These are phyloP conservation scores for Electrophaes corylata DNA, from an alignment of 2,888 invertebrate species.

Conservation along the genomic window DNA sequence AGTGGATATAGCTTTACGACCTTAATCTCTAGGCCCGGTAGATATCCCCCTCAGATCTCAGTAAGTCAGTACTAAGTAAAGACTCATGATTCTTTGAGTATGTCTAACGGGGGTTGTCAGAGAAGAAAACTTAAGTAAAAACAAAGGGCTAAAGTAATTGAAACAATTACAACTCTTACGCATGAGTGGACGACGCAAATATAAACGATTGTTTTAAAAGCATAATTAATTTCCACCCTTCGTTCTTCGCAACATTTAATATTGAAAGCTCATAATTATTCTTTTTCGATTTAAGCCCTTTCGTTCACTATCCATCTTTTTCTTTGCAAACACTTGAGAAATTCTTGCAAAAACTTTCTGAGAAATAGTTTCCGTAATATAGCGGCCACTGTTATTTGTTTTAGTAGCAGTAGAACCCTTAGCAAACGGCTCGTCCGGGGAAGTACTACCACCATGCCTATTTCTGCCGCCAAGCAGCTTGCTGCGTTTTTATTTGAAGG, in stretches of 20 bases:
- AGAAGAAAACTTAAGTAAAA: slow-evolving; percentile 76
- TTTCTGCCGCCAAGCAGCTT: too few relatives aligned
- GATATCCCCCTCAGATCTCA: too few relatives aligned
- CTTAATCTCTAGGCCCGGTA: too few relatives aligned
- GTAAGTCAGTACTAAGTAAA: too few relatives aligned
- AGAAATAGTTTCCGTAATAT: not conserved
- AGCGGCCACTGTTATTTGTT: slow-evolving; percentile 2
- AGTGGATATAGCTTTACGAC: too few relatives aligned
- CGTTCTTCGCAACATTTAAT: slow-evolving; percentile 82
- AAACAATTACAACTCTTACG: slow-evolving; percentile 81
- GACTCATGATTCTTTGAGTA: too few relatives aligned
- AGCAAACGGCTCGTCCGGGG: too few relatives aligned
- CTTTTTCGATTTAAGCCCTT: slow-evolving; percentile 78
- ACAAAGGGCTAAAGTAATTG: slow-evolving; percentile 80
- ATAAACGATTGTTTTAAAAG: slow-evolving; percentile 83
- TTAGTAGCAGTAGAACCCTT: too few relatives aligned
- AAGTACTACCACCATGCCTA: too few relatives aligned
- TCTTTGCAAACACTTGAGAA: slow-evolving; percentile 62
- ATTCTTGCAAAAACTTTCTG: slow-evolving; percentile 43
- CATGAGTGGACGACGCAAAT: slow-evolving; percentile 80
- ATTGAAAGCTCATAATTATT: slow-evolving; percentile 83
- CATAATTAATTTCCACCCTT: slow-evolving; percentile 83
- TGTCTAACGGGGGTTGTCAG: too few relatives aligned
- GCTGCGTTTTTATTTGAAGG: too few relatives aligned
- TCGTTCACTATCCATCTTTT: slow-evolving; percentile 67